Evolutionary conservation across 2,888 invertebrate species (phyloP).

Genomic region (Thymelicus sylvestris): DNA sequence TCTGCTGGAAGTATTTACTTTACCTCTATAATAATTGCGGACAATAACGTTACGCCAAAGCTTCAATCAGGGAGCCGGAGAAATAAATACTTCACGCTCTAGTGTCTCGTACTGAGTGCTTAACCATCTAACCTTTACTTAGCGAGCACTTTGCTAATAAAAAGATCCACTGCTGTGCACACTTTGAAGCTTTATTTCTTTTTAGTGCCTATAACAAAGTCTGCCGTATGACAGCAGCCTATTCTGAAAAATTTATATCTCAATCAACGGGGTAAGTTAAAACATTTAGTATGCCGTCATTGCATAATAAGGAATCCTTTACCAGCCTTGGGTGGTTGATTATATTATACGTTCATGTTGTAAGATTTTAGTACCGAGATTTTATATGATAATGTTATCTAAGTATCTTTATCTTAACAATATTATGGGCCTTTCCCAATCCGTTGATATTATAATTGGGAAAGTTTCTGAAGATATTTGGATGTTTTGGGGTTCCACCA

Average conservation of each 20-base stretch:
- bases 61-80: slow-evolving; percentile 55
- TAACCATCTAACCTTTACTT: slow-evolving; percentile 58
- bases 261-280: slow-evolving; percentile 37
- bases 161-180: slow-evolving; percentile 47
- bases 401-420: background rate
- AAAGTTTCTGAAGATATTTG: too few relatives aligned
- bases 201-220: slow-evolving; percentile 64
- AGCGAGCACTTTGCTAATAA: slow-evolving; percentile 52
- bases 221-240: slow-evolving; percentile 51
- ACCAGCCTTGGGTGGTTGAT: slow-evolving; percentile 6
- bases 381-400: background rate
- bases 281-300: slow-evolving; percentile 6
- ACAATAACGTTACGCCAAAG: slow-evolving; percentile 48
- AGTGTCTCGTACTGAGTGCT: slow-evolving; percentile 44
- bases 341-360: background rate
- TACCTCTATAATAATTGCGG: slow-evolving; percentile 39
- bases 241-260: slow-evolving; percentile 64
- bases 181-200: slow-evolving; percentile 58
- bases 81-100: slow-evolving; percentile 47
- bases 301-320: slow-evolving; percentile 14
- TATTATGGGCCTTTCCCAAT: background rate
- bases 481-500: too few relatives aligned
- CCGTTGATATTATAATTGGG: too few relatives aligned
- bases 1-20: slow-evolving; percentile 36
- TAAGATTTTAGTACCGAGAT: background rate